A percentile compares a stretch with the other conserved stretches of the same genome.
Conservation (phyloP, 2,113 vertebrate species). For the Camelus bactrianus region DNA sequence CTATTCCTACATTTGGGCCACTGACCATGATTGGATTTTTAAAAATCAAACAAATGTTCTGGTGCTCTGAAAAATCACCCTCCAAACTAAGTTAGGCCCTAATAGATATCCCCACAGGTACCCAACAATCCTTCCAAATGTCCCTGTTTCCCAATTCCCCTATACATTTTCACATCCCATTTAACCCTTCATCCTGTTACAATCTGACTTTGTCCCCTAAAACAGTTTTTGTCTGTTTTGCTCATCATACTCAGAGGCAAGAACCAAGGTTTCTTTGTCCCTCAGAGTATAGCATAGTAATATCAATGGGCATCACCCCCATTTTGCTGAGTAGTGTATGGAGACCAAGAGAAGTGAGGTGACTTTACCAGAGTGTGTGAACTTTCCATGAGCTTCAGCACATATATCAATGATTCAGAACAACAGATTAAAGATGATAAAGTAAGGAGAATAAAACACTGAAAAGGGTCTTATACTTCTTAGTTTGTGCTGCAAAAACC, state of each 20-base stretch:
- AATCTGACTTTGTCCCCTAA: not conserved
- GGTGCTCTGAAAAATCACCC: not conserved
- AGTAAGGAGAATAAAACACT: not conserved
- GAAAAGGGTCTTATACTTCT: not conserved
- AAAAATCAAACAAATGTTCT: not conserved
- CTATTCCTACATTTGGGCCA: not conserved
- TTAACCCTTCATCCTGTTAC: not conserved
- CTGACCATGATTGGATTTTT: not conserved
- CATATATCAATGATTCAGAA: not conserved
- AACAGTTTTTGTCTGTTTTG: not conserved
- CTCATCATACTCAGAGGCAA: not conserved
- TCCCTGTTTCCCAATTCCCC: not conserved
- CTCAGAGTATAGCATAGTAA: not conserved
- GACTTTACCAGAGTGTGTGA: not conserved
- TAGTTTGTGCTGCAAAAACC: not conserved
- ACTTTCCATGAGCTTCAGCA: conserved; percentile 10
- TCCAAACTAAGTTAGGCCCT: not conserved
- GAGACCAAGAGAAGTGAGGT: not conserved
- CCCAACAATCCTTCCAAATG: not conserved
- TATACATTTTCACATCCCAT: not conserved
- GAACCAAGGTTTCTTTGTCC: not conserved
- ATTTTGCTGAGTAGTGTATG: conserved; percentile 34
- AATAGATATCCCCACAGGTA: not conserved
- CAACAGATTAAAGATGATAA: conserved; percentile 43
- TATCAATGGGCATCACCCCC: not conserved